phyloP scores from a whole-genome alignment of 2,888 invertebrate species.

The Hedychridium roseum region DNA sequence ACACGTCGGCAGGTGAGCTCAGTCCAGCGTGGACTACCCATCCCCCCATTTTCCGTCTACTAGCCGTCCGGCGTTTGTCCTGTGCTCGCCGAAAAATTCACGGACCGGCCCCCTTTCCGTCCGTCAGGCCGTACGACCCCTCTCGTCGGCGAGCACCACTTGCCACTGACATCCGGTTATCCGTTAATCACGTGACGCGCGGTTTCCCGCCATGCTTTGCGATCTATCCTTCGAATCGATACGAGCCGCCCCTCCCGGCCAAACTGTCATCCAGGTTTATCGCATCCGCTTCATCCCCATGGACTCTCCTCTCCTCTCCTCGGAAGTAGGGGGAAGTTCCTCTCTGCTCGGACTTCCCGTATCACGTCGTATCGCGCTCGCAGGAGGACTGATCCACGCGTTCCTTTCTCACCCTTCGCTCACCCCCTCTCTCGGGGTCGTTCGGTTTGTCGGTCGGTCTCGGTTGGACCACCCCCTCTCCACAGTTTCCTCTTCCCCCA shows the following conservation, averaged over 20 bases:
- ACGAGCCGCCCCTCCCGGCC: too few species aligned
- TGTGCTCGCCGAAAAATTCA: conserved; percentile 18
- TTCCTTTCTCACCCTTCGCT: conserved; percentile 21
- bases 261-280: too few species aligned
- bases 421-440: background rate
- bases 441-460: conserved; percentile 4
- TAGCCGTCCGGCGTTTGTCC: conserved; percentile 3
- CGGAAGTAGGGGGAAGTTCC: too few species aligned
- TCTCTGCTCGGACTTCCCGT: conserved; percentile 21
- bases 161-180: conserved; percentile 11
- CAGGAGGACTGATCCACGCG: conserved; percentile 43
- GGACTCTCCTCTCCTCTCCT: too few species aligned
- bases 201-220: background rate
- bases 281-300: too few species aligned
- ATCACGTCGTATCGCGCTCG: conserved; percentile 46
- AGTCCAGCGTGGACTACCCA: too few species aligned
- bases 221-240: background rate
- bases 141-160: conserved; percentile 8
- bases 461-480: too few species aligned
- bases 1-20: too few species aligned
- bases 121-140: background rate
- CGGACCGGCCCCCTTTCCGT: conserved; percentile 14
- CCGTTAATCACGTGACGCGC: conserved; percentile 8
- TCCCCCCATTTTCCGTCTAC: too few species aligned
- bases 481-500: too few species aligned